Percentiles rank a stretch among this genome's conserved stretches.
phyloP scores from a whole-genome alignment of 2,797 vertebrate species.

The Champsocephalus esox region DNA sequence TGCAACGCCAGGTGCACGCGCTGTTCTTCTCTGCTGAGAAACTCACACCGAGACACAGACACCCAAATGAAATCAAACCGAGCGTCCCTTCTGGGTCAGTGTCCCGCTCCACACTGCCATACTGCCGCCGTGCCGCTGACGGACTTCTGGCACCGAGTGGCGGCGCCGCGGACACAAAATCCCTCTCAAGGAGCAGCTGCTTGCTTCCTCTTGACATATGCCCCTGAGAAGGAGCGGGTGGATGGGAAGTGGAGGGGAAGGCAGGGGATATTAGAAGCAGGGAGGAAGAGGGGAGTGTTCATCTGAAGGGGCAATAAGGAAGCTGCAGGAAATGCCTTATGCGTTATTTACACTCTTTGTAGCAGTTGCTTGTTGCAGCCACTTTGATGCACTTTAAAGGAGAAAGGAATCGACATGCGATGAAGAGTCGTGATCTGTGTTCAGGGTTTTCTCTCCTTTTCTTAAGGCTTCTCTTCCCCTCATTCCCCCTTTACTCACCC shows the following conservation, averaged over 20 bases:
- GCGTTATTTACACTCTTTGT: too few species aligned
- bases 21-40: constrained; percentile 1
- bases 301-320: constrained; percentile 9
- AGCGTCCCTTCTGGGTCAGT: constrained; percentile 50
- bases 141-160: constrained; percentile 62
- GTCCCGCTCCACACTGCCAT: constrained; percentile 68
- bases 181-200: constrained; percentile 85
- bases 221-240: constrained; percentile 68
- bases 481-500: not conserved
- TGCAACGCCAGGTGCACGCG: constrained; percentile 29
- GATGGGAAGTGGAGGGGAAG: constrained; percentile 40
- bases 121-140: constrained; percentile 59
- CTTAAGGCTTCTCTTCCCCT: not conserved
- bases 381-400: too few species aligned
- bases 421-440: constrained; percentile 21
- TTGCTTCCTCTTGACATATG: constrained; percentile 84
- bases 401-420: constrained; percentile 22
- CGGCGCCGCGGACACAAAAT: constrained; percentile 62
- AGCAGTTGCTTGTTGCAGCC: not conserved
- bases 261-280: constrained; percentile 41
- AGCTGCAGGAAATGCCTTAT: not conserved
- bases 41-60: constrained; percentile 43
- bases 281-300: constrained; percentile 20
- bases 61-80: constrained; percentile 51
- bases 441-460: constrained; percentile 8